Evolutionary conservation across 2,113 vertebrate genomes (phyloP).

Genomic region (Gallinago paraguaiae): DNA sequence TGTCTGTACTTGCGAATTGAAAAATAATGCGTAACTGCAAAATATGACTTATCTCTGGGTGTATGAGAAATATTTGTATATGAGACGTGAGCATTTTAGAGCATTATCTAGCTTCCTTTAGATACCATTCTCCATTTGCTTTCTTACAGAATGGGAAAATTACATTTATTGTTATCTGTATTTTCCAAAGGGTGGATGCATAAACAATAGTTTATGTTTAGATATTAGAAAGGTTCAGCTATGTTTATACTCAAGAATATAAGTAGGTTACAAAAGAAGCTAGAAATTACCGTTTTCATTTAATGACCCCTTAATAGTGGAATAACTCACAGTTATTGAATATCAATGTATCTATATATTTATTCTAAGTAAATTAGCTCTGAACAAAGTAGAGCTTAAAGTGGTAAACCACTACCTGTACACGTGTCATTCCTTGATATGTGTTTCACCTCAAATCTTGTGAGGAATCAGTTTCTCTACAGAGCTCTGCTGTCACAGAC

Average conservation of each 20-base stretch:
- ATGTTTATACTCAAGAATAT: neutral
- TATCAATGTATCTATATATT: neutral
- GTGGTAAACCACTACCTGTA: neutral
- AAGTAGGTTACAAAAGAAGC: neutral
- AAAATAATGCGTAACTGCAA: neutral
- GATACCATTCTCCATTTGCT: neutral
- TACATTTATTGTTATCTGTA: neutral
- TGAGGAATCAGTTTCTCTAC: neutral
- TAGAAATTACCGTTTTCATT: neutral
- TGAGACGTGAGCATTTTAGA: neutral
- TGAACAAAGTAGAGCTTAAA: neutral
- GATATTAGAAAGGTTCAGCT: neutral
- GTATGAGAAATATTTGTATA: neutral
- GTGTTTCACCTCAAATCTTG: neutral
- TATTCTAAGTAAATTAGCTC: neutral
- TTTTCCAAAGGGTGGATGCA: neutral
- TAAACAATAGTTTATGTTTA: neutral
- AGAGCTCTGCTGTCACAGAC: neutral
- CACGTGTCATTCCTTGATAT: neutral
- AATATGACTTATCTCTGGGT: neutral
- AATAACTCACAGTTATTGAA: neutral
- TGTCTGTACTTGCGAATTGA: neutral
- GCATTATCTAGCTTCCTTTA: neutral
- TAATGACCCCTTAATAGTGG: neutral
- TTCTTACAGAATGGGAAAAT: neutral